Evolutionary conservation across 2,113 vertebrate genomes (phyloP).

Genomic region (Sebastes fasciatus): DNA sequence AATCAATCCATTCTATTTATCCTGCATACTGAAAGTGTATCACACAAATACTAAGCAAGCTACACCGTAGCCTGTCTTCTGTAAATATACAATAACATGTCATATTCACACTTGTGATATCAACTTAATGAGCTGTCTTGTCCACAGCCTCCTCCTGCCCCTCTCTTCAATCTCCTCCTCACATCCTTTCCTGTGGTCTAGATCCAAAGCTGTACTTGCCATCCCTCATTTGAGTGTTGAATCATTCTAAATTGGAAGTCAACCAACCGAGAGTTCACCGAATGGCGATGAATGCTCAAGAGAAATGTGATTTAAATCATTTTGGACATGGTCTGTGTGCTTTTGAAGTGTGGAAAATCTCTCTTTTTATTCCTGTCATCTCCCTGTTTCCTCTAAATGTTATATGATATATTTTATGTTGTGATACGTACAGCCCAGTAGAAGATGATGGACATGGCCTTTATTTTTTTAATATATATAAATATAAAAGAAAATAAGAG

Average conservation of each 20-base stretch:
- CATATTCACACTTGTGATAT: neutral
- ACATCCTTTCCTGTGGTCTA: conserved; percentile 15
- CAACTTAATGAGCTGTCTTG: conserved; percentile 33
- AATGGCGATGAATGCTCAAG: conserved; percentile 49
- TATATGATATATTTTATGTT: conserved; percentile 4
- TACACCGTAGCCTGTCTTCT: conserved; percentile 3
- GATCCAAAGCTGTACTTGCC: conserved; percentile 34
- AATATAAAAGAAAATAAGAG: conserved; percentile 20
- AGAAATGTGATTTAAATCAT: conserved; percentile 55
- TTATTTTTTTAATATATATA: conserved; percentile 23
- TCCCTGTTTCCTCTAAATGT: conserved; percentile 16
- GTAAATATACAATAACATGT: conserved; percentile 19
- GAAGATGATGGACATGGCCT: conserved; percentile 9
- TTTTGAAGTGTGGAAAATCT: conserved; percentile 18
- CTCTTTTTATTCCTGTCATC: neutral
- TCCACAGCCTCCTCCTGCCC: conserved; percentile 1
- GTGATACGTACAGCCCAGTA: neutral
- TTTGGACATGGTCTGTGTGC: conserved; percentile 43
- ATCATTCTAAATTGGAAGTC: conserved; percentile 61
- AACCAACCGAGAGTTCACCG: conserved; percentile 31
- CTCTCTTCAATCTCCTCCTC: neutral
- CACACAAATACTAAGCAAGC: neutral
- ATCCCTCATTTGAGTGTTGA: conserved; percentile 54
- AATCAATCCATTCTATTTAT: neutral
- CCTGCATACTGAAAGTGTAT: neutral